Evolutionary conservation across 2,888 invertebrate genomes (phyloP).

Genomic region (Prosopocoilus inquinatus): DNA sequence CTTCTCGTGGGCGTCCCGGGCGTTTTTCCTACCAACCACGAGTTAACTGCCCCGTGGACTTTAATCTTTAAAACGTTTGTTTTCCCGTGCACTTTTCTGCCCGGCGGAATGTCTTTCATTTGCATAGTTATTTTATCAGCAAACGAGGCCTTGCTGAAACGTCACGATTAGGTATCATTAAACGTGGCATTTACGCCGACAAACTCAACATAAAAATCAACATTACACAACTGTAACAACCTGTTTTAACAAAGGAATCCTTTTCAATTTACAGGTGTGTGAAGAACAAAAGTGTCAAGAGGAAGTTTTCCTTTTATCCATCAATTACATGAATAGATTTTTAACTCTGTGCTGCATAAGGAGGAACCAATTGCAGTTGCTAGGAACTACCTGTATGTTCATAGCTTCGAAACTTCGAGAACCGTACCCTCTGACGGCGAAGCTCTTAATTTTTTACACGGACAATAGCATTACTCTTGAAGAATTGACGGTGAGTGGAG

Average conservation of each 20-base stretch:
- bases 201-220: too few relatives aligned
- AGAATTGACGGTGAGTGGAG: slow-evolving; percentile 81
- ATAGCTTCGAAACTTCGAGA: slow-evolving; percentile 92
- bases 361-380: slow-evolving; percentile 84
- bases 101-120: too few relatives aligned
- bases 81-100: too few relatives aligned
- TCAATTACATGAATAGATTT: slow-evolving; percentile 93
- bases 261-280: slow-evolving; percentile 72
- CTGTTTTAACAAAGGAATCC: slow-evolving; percentile 1
- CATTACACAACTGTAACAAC: not conserved
- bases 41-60: too few relatives aligned
- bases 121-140: too few relatives aligned
- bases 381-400: slow-evolving; percentile 89
- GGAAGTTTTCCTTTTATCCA: slow-evolving; percentile 89
- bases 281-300: slow-evolving; percentile 91
- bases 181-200: too few relatives aligned
- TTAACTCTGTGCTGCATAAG: slow-evolving; percentile 78
- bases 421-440: slow-evolving; percentile 75
- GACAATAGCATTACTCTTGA: slow-evolving; percentile 86
- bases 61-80: too few relatives aligned
- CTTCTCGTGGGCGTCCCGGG: too few relatives aligned
- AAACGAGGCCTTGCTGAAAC: too few relatives aligned
- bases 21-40: too few relatives aligned
- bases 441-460: slow-evolving; percentile 86
- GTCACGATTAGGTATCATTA: too few relatives aligned